Evolutionary conservation across 2,888 invertebrate species (phyloP).

Genomic region (Pecten maximus): DNA sequence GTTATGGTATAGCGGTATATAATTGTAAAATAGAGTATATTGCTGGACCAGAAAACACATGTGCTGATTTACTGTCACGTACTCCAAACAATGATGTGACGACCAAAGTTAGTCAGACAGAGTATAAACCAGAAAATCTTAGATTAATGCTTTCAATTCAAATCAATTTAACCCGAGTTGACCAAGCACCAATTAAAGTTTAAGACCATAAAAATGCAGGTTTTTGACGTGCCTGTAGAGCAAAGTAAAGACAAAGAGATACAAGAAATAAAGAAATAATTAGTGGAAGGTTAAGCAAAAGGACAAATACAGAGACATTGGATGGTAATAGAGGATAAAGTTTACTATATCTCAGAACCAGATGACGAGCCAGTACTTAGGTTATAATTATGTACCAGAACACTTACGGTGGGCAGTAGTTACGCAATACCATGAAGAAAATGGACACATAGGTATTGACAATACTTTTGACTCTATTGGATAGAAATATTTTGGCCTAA

Average conservation of each 20-base stretch:
- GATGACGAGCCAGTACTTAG: conserved; percentile 43
- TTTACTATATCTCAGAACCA: conserved; percentile 48
- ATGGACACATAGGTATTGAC: too few relatives aligned
- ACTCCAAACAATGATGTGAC: too few relatives aligned
- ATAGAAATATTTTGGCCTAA: too few relatives aligned
- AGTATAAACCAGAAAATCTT: too few relatives aligned
- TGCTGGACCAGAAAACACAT: too few relatives aligned
- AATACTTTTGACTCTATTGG: conserved; percentile 37
- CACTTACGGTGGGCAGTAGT: conserved; percentile 26
- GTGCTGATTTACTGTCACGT: too few relatives aligned
- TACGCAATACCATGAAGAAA: conserved; percentile 44
- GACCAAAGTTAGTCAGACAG: too few relatives aligned
- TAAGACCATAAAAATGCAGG: not conserved
- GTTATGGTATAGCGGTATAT: too few relatives aligned
- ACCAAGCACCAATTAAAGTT: too few relatives aligned
- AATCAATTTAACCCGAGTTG: too few relatives aligned
- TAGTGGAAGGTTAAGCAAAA: conserved; percentile 26
- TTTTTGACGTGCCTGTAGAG: conserved; percentile 39
- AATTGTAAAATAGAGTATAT: too few relatives aligned
- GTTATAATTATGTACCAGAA: conserved; percentile 44
- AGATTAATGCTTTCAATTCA: too few relatives aligned
- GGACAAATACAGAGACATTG: conserved; percentile 11
- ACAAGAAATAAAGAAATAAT: not conserved
- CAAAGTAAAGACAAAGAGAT: conserved; percentile 41
- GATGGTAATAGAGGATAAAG: conserved; percentile 37